These are phyloP conservation scores for Plecturocebus donacophilus DNA, from an alignment of 2,113 vertebrate species.

Conservation along the genomic window DNA sequence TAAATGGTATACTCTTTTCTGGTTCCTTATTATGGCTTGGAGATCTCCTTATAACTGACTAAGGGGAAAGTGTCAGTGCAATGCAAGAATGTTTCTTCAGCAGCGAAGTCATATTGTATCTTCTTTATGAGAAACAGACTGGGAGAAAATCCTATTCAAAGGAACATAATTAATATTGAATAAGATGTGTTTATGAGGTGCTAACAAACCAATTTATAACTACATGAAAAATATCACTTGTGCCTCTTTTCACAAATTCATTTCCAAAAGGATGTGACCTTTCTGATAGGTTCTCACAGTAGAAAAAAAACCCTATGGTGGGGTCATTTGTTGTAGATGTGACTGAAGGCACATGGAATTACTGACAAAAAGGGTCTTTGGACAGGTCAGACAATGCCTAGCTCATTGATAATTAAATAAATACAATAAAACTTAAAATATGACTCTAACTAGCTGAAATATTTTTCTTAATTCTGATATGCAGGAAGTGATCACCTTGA, in stretches of 20 bases:
- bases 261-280: neutral
- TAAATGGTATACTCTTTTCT: neutral
- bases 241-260: neutral
- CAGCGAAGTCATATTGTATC: neutral
- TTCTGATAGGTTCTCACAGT: neutral
- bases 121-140: constrained; percentile 20
- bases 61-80: neutral
- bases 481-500: neutral
- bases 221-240: neutral
- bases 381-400: neutral
- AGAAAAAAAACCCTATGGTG: neutral
- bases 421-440: constrained; percentile 9
- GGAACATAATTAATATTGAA: neutral
- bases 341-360: neutral
- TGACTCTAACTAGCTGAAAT: neutral
- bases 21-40: neutral
- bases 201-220: neutral
- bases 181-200: constrained; percentile 7
- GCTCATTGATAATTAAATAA: neutral
- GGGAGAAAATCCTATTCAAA: neutral
- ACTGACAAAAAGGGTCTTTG: neutral
- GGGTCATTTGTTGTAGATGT: neutral
- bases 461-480: neutral
- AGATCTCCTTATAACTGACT: neutral
- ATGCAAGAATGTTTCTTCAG: neutral